Evolutionary conservation across 37 sponge, comb jelly and placozoan genomes (phyloP).

Genomic region (Aphrocallistes beatrix): DNA sequence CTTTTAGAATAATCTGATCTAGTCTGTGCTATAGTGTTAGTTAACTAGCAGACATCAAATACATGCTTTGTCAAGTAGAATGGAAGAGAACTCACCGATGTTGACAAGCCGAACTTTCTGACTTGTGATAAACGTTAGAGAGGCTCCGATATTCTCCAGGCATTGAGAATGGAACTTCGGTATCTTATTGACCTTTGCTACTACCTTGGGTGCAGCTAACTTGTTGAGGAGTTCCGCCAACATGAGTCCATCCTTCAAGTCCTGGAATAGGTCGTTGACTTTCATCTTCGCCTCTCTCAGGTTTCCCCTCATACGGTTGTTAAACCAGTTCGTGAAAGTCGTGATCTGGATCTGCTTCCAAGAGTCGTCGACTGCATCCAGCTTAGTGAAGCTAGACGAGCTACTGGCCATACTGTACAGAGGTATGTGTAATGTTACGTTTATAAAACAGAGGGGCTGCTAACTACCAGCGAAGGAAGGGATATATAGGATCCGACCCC

Average conservation of each 20-base stretch:
- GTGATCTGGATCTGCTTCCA: conserved; percentile 71
- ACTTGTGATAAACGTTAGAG: conserved; percentile 36
- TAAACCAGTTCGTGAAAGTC: conserved; percentile 88
- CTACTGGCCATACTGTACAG: conserved; percentile 8
- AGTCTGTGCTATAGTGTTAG: too few relatives aligned
- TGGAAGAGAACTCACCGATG: conserved; percentile 53
- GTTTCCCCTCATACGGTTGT: conserved; percentile 70
- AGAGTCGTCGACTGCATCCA: conserved; percentile 13
- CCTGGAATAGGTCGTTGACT: conserved; percentile 45
- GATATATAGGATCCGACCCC: too few relatives aligned
- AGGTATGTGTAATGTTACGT: too few relatives aligned
- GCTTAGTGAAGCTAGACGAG: conserved; percentile 16
- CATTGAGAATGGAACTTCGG: conserved; percentile 48
- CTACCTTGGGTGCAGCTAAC: conserved; percentile 55
- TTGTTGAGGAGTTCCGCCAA: conserved; percentile 67
- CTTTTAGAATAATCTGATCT: too few relatives aligned
- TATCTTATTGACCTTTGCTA: conserved; percentile 55
- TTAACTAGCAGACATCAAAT: too few relatives aligned
- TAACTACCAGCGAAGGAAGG: too few relatives aligned
- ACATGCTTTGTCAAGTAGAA: too few relatives aligned
- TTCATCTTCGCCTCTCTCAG: conserved; percentile 27
- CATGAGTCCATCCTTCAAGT: conserved; percentile 75
- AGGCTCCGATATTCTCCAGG: conserved; percentile 58
- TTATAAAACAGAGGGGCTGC: too few relatives aligned
- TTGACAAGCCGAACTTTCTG: conserved; percentile 74